phyloP scores from a whole-genome alignment of 2,797 vertebrate species.

The Acrossocheilus wenchowensis region DNA sequence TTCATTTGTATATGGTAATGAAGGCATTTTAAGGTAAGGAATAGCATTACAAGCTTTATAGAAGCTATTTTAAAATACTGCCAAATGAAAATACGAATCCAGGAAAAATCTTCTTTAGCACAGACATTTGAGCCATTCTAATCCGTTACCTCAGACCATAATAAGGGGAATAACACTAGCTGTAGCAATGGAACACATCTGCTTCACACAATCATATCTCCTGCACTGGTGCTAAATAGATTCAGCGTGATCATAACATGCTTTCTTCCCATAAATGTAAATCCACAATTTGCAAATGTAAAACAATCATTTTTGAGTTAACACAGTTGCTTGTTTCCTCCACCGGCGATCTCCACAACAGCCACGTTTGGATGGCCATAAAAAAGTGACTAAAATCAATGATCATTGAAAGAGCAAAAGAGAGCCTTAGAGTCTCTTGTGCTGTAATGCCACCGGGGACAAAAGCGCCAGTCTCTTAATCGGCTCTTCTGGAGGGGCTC shows the following conservation, averaged over 20 bases:
- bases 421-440: slow-evolving; percentile 54
- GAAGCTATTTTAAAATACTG: slow-evolving; percentile 1
- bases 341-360: slow-evolving; percentile 29
- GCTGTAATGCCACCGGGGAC: slow-evolving; percentile 51
- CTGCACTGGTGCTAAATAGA: slow-evolving; percentile 35
- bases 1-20: not conserved
- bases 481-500: slow-evolving; percentile 67
- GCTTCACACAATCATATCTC: slow-evolving; percentile 52
- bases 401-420: slow-evolving; percentile 53
- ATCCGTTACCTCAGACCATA: slow-evolving; percentile 19
- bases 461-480: slow-evolving; percentile 71
- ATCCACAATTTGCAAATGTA: slow-evolving; percentile 38
- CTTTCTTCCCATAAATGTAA: slow-evolving; percentile 42
- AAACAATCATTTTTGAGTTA: slow-evolving; percentile 17
- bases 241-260: slow-evolving; percentile 42
- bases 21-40: not conserved
- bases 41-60: not conserved
- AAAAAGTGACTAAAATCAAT: slow-evolving; percentile 49
- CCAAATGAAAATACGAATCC: slow-evolving; percentile 9
- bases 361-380: slow-evolving; percentile 44
- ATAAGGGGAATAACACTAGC: slow-evolving; percentile 46
- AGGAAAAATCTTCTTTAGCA: slow-evolving; percentile 29
- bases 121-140: slow-evolving; percentile 21
- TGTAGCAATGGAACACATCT: slow-evolving; percentile 47
- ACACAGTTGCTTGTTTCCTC: not conserved